A percentile compares a stretch with the other conserved stretches of the same genome.
Conservation (phyloP, 2,797 vertebrate genomes). For the Amblyopsis hoosieri region DNA sequence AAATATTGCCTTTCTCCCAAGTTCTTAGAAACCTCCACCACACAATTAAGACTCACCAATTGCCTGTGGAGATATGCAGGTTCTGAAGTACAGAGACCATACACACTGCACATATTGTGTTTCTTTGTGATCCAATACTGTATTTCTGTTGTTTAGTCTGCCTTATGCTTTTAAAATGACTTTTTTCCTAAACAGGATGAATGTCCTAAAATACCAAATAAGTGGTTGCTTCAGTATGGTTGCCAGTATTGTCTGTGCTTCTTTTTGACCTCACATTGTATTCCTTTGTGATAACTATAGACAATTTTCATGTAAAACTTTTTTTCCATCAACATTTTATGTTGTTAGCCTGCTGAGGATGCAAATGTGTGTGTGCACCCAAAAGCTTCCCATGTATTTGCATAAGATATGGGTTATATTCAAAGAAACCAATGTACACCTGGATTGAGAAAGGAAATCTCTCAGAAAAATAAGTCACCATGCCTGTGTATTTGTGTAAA, state of each 20-base stretch:
- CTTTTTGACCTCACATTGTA: slow-evolving; percentile 70
- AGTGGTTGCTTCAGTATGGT: slow-evolving; percentile 62
- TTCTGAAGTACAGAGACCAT: slow-evolving; percentile 67
- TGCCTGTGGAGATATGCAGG: slow-evolving; percentile 58
- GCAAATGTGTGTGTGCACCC: slow-evolving; percentile 54
- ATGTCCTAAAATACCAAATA: slow-evolving; percentile 78
- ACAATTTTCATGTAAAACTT: slow-evolving; percentile 34
- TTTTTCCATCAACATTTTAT: slow-evolving; percentile 20
- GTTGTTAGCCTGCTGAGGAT: slow-evolving; percentile 72
- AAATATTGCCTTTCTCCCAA: slow-evolving; percentile 25
- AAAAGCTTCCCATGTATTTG: slow-evolving; percentile 63
- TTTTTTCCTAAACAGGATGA: slow-evolving; percentile 49
- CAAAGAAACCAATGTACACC: slow-evolving; percentile 64
- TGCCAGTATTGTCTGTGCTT: slow-evolving; percentile 46
- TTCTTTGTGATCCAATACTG: slow-evolving; percentile 47
- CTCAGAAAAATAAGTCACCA: slow-evolving; percentile 69
- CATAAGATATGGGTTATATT: slow-evolving; percentile 49
- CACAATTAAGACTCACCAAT: slow-evolving; percentile 28
- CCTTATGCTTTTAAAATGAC: slow-evolving; percentile 41
- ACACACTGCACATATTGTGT: slow-evolving; percentile 68
- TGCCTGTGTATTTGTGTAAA: slow-evolving; percentile 82
- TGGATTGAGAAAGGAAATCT: slow-evolving; percentile 57
- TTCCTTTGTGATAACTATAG: slow-evolving; percentile 65
- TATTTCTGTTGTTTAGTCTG: slow-evolving; percentile 21
- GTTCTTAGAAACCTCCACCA: slow-evolving; percentile 39